Conservation (phyloP, 2,113 vertebrate genomes). For the Poeciliopsis turrubarensis region DNA sequence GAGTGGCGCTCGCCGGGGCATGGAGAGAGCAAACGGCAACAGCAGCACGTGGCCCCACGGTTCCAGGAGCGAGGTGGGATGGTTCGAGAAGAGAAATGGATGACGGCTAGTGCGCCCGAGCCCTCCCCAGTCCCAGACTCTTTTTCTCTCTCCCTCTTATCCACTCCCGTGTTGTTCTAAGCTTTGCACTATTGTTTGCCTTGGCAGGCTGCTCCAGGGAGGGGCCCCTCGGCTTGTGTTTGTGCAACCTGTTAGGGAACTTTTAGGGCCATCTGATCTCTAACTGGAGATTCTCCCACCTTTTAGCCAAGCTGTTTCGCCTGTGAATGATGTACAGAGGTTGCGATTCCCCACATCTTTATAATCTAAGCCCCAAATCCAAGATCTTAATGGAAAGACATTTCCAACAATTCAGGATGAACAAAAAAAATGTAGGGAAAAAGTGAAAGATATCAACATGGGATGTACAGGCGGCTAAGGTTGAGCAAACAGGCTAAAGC, state of each 20-base stretch:
- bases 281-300: slow-evolving; percentile 60
- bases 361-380: not conserved
- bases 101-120: slow-evolving; percentile 51
- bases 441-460: not conserved
- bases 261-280: slow-evolving; percentile 77
- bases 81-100: slow-evolving; percentile 38
- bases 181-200: slow-evolving; percentile 81
- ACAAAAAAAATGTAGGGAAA: not conserved
- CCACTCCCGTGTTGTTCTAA: slow-evolving; percentile 80
- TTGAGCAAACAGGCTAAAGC: not conserved
- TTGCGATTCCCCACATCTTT: not conserved
- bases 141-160: slow-evolving; percentile 66
- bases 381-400: not conserved
- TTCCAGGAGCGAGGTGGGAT: slow-evolving; percentile 78
- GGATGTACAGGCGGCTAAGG: not conserved
- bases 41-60: slow-evolving; percentile 72
- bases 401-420: not conserved
- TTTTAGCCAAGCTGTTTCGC: slow-evolving; percentile 45
- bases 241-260: slow-evolving; percentile 82
- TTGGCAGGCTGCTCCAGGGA: slow-evolving; percentile 82
- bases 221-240: slow-evolving; percentile 75
- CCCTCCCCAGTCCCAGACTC: slow-evolving; percentile 57
- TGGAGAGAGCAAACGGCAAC: slow-evolving; percentile 64
- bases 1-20: slow-evolving; percentile 63
- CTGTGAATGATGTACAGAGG: slow-evolving; percentile 6